Conservation (phyloP, 2,888 invertebrate species). For the Aphodius granarius region DNA sequence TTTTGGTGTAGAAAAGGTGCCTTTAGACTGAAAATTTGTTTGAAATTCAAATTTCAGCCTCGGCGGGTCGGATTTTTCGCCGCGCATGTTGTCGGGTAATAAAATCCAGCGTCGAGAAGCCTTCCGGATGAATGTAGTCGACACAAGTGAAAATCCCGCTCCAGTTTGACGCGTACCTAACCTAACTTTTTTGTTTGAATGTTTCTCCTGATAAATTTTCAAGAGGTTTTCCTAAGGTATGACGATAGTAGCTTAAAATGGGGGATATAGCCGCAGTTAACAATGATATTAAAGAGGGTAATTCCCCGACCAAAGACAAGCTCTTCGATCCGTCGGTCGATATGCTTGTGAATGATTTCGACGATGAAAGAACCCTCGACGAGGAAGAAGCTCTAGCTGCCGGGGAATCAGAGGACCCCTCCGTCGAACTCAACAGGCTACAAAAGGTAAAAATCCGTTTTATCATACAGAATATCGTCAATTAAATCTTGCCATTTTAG, state of each 20-base stretch:
- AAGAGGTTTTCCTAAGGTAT: conserved; percentile 24
- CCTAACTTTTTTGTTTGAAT: conserved; percentile 19
- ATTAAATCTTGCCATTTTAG: conserved; percentile 45
- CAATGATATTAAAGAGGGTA: conserved; percentile 48
- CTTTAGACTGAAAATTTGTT: not conserved
- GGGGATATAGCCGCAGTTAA: conserved; percentile 48
- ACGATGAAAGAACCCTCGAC: conserved; percentile 94
- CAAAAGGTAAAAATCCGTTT: conserved; percentile 63
- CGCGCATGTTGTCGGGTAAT: not conserved
- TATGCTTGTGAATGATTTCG: conserved; percentile 97
- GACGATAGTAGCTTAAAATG: conserved; percentile 42
- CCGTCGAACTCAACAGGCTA: conserved; percentile 85
- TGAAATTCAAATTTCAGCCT: not conserved
- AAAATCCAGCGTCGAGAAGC: not conserved
- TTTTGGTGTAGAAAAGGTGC: not conserved
- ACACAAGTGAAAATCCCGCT: not conserved
- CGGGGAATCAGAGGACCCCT: conserved; percentile 80
- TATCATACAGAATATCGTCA: not conserved
- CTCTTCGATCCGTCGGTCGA: conserved; percentile 92
- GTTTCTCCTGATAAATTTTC: conserved; percentile 13
- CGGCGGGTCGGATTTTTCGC: not conserved
- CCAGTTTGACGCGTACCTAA: conserved; percentile 4
- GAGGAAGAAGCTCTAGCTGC: conserved; percentile 96
- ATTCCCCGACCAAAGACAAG: conserved; percentile 55
- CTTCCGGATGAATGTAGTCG: not conserved